Conservation (phyloP, 2,797 vertebrate species). For the Pristis pectinata region DNA sequence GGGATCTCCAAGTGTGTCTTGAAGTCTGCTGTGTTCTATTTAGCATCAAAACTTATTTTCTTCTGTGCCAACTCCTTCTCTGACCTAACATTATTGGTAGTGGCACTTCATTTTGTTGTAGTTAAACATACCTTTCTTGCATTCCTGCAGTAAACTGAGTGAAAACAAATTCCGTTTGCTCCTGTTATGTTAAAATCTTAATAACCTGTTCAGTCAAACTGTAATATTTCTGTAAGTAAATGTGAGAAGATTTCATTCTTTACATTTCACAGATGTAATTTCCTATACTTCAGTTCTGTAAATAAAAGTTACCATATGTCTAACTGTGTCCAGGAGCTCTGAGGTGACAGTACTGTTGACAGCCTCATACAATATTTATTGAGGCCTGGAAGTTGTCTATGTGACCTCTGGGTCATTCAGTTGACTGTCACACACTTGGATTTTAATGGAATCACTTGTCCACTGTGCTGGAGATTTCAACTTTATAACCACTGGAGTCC, state of each 20-base stretch:
- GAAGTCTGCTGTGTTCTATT: conserved; percentile 33
- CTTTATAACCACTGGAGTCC: conserved; percentile 33
- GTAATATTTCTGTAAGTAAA: not conserved
- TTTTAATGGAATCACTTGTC: conserved; percentile 74
- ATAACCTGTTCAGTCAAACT: not conserved
- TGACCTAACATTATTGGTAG: conserved; percentile 28
- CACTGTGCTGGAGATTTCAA: conserved; percentile 64
- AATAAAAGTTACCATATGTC: conserved; percentile 48
- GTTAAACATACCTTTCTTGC: conserved; percentile 34
- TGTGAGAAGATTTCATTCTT: conserved; percentile 29
- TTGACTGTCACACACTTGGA: conserved; percentile 75
- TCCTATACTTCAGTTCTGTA: conserved; percentile 55
- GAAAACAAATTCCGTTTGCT: not conserved
- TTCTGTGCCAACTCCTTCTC: not conserved
- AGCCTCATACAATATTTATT: conserved; percentile 79
- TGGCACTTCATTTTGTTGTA: conserved; percentile 30
- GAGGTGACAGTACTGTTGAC: conserved; percentile 38
- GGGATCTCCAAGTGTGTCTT: conserved; percentile 18
- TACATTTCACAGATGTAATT: conserved; percentile 49
- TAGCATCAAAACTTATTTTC: conserved; percentile 26
- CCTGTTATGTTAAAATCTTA: conserved; percentile 8
- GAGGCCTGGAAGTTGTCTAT: conserved; percentile 64
- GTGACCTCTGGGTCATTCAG: conserved; percentile 72
- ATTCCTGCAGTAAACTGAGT: not conserved
- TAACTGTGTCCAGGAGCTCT: conserved; percentile 1